Conservation (phyloP, 2,797 vertebrate species). For the Dallia pectoralis region DNA sequence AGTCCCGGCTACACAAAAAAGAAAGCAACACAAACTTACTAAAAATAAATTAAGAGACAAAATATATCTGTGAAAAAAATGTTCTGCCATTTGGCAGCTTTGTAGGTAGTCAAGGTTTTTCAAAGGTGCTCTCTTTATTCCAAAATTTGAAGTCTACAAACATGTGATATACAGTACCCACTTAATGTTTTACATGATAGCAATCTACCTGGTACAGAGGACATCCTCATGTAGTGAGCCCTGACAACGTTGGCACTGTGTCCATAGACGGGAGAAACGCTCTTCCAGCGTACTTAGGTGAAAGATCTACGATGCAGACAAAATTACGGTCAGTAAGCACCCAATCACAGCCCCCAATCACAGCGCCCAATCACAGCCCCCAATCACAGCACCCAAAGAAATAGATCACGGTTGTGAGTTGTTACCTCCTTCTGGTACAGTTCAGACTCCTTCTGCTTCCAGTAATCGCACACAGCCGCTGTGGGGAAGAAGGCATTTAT, state of each 20-base stretch:
- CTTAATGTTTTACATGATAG: no score
- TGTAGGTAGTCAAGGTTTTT: no score
- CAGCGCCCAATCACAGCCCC: no score
- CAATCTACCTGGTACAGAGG: constrained; percentile 84
- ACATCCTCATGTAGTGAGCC: constrained; percentile 91
- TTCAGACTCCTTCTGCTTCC: constrained; percentile 82
- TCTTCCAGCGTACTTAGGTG: constrained; percentile 84
- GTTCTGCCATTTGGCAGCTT: no score
- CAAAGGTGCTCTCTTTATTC: no score
- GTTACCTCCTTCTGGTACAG: constrained; percentile 90
- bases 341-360: no score
- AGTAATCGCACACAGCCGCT: constrained; percentile 90
- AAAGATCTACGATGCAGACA: constrained; percentile 68
- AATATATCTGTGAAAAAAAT: no score
- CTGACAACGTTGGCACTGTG: constrained; percentile 92
- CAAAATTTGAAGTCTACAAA: no score
- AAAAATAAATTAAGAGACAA: no score
- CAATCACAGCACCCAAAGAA: background rate
- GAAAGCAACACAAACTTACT: constrained; percentile 8
- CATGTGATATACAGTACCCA: no score
- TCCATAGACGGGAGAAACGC: constrained; percentile 90
- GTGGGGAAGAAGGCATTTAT: constrained; percentile 34
- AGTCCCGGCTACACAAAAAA: constrained; percentile 80
- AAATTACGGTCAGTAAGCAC: background rate
- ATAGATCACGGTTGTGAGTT: constrained; percentile 4